phyloP scores from a whole-genome alignment of 2,888 invertebrate species.

The Dryadula phaetusa region DNA sequence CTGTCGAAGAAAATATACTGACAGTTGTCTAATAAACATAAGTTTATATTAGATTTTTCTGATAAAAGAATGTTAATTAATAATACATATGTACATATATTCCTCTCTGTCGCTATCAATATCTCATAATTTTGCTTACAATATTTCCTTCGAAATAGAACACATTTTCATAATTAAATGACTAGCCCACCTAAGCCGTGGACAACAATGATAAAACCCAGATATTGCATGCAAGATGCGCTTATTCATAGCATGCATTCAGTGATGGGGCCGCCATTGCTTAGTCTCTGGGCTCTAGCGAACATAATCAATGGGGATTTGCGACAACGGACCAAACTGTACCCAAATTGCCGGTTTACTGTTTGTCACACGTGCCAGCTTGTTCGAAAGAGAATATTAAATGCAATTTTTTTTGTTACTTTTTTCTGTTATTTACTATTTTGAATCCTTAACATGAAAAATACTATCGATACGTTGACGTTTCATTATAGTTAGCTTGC shows the following conservation, averaged over 20 bases:
- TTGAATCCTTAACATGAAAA: not conserved
- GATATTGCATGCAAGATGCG: slow-evolving; percentile 45
- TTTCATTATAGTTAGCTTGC: no score
- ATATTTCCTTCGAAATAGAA: slow-evolving; percentile 15
- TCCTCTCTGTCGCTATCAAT: no score
- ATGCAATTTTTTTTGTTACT: not conserved
- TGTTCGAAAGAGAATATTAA: slow-evolving; percentile 3
- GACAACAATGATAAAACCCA: slow-evolving; percentile 43
- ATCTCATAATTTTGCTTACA: not conserved
- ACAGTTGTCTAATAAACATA: no score
- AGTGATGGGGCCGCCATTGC: slow-evolving; percentile 56
- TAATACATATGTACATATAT: no score
- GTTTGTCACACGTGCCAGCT: slow-evolving; percentile 35
- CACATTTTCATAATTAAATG: slow-evolving; percentile 40
- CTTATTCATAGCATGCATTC: slow-evolving; percentile 53
- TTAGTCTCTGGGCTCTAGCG: slow-evolving; percentile 49
- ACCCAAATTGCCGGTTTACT: slow-evolving; percentile 46
- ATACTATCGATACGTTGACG: no score
- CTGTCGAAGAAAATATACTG: no score
- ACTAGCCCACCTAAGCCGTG: slow-evolving; percentile 38
- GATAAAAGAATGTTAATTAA: no score
- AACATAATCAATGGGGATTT: slow-evolving; percentile 63
- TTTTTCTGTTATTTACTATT: not conserved
- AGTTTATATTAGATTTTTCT: not conserved
- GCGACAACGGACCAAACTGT: slow-evolving; percentile 52